phyloP scores from a whole-genome alignment of 1,140 invertebrate species.

The Telenomus remus region DNA sequence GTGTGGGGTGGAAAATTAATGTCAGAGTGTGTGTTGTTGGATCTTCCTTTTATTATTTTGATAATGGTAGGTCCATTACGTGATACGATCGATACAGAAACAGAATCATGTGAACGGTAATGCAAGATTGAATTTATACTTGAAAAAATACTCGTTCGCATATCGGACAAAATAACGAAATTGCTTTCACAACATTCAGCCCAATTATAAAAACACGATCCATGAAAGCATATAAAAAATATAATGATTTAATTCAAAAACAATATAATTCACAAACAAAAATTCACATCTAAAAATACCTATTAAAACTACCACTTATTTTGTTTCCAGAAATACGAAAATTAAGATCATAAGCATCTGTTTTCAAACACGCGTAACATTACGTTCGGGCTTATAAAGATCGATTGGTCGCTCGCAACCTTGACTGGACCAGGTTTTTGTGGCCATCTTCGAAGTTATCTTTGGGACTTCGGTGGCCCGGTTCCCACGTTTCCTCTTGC shows the following conservation, averaged over 20 bases:
- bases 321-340: too few relatives aligned
- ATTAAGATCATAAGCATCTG: background rate
- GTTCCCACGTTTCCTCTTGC: constrained; percentile 28
- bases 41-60: constrained; percentile 32
- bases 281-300: too few relatives aligned
- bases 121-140: constrained; percentile 3
- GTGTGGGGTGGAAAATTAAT: constrained; percentile 16
- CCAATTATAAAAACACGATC: too few relatives aligned
- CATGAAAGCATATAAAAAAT: background rate
- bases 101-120: constrained; percentile 1
- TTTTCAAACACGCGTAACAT: background rate
- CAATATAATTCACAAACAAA: too few relatives aligned
- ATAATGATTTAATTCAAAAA: constrained; percentile 18
- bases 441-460: constrained; percentile 3
- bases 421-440: constrained; percentile 17
- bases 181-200: too few relatives aligned
- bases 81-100: constrained; percentile 22
- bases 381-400: too few relatives aligned
- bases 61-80: constrained; percentile 22
- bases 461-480: constrained; percentile 27
- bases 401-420: constrained; percentile 29
- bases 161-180: too few relatives aligned
- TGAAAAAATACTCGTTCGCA: too few relatives aligned
- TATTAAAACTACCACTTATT: too few relatives aligned
- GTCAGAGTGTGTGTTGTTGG: constrained; percentile 6